Evolutionary conservation across 2,888 invertebrate species (phyloP), one percentile per base, ranked within the genome.

Genomic region (Syritta pipiens): DNA sequence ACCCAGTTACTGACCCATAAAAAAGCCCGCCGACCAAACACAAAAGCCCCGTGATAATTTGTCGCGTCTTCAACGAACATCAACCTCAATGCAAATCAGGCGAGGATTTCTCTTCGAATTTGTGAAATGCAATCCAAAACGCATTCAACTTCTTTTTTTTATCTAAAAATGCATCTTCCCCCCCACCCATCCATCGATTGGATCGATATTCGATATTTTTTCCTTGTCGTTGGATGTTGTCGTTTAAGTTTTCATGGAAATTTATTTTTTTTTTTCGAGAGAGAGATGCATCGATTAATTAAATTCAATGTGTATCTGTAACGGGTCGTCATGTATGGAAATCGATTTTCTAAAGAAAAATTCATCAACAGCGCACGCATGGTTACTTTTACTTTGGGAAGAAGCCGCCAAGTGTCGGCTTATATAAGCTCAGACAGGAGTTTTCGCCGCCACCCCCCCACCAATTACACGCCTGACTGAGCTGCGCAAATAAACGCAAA

Each of bases 261-360:
- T 37, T 17, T 7, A 17, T 37, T 37, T 37, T 37, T 37, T 14
- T 17, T 17, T 37, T 37, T 37, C 5, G 19, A 37, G 19, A 7
- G 7, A 17, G 19, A 17, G 40, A 6, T 12, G 42, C 40, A 1
- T n/a, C 26, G 7, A 49, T 10, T 49, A 62, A 49, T 37, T 17
- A 24, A 37, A 49, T n/a, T 10, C 26, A 40, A 28, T 20, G n/a
- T 6, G 20, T 30, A 20, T 1, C 9, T 14, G 17, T 6, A 40
- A 63, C 49, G 28, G 63, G 63, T n/a, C 20, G 28, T 20, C 26
- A 35, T 51, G n/a, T n/a, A 62, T 48, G 62, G 19, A 37, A 63
- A 63, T 63, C 24, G 62, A 49, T 51, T 63, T 63, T 51, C 51
- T 28, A 42, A 20, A n/a, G 12, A 51, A 51, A 51, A 40, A 49